Conservation (phyloP, 2,797 vertebrate species). For the Sparidentex hasta region DNA sequence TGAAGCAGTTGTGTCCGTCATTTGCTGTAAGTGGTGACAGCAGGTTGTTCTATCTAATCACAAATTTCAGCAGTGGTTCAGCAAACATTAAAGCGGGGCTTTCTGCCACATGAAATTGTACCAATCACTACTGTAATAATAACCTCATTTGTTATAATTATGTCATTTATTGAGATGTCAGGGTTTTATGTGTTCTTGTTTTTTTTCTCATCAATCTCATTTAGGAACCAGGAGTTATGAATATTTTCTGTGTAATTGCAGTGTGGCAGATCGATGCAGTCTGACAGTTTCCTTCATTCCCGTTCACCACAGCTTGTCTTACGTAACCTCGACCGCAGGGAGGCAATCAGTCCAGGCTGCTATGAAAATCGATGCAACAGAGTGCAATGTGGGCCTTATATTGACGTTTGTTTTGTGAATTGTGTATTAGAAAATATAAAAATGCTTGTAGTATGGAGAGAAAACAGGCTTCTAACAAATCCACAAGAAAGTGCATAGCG, state of each 20-base stretch:
- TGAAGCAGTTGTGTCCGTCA: constrained; percentile 6
- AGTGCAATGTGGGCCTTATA: constrained; percentile 42
- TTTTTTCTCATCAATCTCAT: constrained; percentile 36
- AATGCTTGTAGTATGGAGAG: background rate
- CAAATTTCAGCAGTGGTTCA: background rate
- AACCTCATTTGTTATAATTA: constrained; percentile 37
- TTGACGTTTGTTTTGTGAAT: constrained; percentile 43
- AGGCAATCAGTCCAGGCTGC: constrained; percentile 52
- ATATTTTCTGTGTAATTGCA: constrained; percentile 35
- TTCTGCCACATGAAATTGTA: constrained; percentile 4
- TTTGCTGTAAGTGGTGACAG: constrained; percentile 1
- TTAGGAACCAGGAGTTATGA: constrained; percentile 26
- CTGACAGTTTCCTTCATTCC: constrained; percentile 44
- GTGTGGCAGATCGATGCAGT: constrained; percentile 49
- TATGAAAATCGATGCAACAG: constrained; percentile 60
- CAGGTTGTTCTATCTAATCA: background rate
- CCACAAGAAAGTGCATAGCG: background rate
- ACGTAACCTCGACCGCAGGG: constrained; percentile 59
- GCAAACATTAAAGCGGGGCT: background rate
- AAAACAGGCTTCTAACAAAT: background rate
- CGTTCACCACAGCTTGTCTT: constrained; percentile 62
- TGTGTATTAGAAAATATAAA: constrained; percentile 25
- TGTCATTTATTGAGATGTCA: constrained; percentile 29
- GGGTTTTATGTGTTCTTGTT: background rate
- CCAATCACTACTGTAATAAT: constrained; percentile 11